Conservation (phyloP, 1,140 invertebrate species). For the Drosophila lowei region DNA sequence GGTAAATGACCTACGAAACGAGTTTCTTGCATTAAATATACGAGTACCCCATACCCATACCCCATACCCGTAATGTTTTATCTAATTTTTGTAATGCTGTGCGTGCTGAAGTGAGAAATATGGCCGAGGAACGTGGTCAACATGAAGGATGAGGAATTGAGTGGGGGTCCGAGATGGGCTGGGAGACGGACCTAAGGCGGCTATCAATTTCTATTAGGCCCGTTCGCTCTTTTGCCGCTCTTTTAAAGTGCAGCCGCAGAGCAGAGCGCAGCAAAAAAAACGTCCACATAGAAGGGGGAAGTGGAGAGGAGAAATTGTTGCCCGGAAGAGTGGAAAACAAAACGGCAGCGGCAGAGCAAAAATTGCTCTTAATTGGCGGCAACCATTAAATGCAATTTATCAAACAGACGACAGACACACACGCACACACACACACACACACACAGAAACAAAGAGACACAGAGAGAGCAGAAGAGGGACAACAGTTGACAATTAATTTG, state of each 20-base stretch:
- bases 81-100: conserved; percentile 54
- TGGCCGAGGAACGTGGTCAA: conserved; percentile 63
- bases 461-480: conserved; percentile 24
- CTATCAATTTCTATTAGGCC: conserved; percentile 74
- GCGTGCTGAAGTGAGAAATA: conserved; percentile 76
- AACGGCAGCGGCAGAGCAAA: conserved; percentile 30
- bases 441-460: conserved; percentile 1
- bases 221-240: conserved; percentile 17
- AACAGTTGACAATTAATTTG: conserved; percentile 77
- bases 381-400: conserved; percentile 78
- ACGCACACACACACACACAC: conserved; percentile 30
- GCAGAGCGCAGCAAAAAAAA: not conserved
- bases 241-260: conserved; percentile 49
- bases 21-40: conserved; percentile 54
- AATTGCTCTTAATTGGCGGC: conserved; percentile 76
- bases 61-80: conserved; percentile 53
- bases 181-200: conserved; percentile 29
- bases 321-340: too few species aligned
- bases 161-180: too few species aligned
- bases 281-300: conserved; percentile 1
- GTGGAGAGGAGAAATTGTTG: too few species aligned
- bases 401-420: conserved; percentile 67
- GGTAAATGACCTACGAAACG: conserved; percentile 43
- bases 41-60: not conserved
- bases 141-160: not conserved